Conservation (phyloP, 1,140 invertebrate genomes). For the Macrobrachium nipponense region DNA sequence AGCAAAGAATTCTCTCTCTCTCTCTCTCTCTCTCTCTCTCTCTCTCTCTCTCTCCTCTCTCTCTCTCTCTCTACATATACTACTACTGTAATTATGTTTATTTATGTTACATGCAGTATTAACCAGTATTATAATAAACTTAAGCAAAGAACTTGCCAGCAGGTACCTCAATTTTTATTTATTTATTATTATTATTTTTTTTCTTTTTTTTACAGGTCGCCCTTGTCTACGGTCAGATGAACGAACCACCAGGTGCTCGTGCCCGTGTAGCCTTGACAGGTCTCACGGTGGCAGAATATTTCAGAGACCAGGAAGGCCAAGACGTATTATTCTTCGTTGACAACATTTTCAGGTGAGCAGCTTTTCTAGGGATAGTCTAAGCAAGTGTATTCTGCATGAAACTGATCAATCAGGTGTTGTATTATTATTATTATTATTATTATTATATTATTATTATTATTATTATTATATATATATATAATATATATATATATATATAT, state of each 20-base stretch:
- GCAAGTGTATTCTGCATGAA: no score
- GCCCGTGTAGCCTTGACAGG: slow-evolving; percentile 97
- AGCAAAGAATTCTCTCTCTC: no score
- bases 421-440: not conserved
- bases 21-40: no score
- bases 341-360: slow-evolving; percentile 97
- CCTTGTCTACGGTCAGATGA: slow-evolving; percentile 99
- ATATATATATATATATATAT: no score
- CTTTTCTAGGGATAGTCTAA: not conserved
- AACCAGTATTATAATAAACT: no score
- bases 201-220: slow-evolving; percentile 74
- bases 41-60: no score
- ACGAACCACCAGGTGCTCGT: slow-evolving; percentile 98
- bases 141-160: not conserved
- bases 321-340: slow-evolving; percentile 99
- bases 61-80: no score
- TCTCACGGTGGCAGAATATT: slow-evolving; percentile 94
- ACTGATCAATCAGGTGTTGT: not conserved
- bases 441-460: no score
- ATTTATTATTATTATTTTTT: not conserved
- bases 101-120: no score
- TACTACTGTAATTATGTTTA: no score
- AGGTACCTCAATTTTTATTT: not conserved
- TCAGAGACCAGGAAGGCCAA: slow-evolving; percentile 99
- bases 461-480: no score